phyloP scores from a whole-genome alignment of 2,888 invertebrate species.

The Drosophila flavopinicola region DNA sequence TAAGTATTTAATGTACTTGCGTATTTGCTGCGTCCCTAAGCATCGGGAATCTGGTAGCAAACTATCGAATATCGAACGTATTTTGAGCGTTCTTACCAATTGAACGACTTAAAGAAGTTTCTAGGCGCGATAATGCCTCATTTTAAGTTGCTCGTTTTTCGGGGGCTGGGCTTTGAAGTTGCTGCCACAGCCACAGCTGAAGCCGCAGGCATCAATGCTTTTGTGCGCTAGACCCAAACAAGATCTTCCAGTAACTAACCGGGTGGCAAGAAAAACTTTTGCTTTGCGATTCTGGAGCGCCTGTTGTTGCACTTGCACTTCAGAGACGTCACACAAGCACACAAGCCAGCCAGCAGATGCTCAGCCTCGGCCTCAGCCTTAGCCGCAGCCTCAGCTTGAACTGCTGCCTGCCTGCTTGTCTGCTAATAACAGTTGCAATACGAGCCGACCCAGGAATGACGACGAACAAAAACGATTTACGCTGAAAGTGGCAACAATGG shows the following conservation, averaged over 20 bases:
- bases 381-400: too few species aligned
- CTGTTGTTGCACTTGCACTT: constrained; percentile 70
- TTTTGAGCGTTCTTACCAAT: constrained; percentile 30
- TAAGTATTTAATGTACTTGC: too few species aligned
- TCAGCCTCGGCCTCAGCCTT: too few species aligned
- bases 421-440: constrained; percentile 77
- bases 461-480: constrained; percentile 73
- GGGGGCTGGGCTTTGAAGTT: constrained; percentile 32
- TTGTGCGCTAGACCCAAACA: constrained; percentile 61
- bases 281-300: constrained; percentile 68
- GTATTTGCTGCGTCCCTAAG: too few species aligned
- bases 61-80: constrained; percentile 31
- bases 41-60: too few species aligned
- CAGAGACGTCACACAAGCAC: constrained; percentile 75
- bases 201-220: constrained; percentile 56
- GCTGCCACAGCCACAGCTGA: constrained; percentile 21
- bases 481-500: constrained; percentile 70
- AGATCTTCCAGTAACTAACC: constrained; percentile 69
- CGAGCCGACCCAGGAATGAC: constrained; percentile 40
- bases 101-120: constrained; percentile 39
- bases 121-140: constrained; percentile 33
- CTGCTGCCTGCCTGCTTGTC: constrained; percentile 10
- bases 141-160: constrained; percentile 33
- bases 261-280: constrained; percentile 76
- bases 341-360: constrained; percentile 50